phyloP scores from a whole-genome alignment of 2,888 invertebrate species.

The Digitonthophagus gazella region DNA sequence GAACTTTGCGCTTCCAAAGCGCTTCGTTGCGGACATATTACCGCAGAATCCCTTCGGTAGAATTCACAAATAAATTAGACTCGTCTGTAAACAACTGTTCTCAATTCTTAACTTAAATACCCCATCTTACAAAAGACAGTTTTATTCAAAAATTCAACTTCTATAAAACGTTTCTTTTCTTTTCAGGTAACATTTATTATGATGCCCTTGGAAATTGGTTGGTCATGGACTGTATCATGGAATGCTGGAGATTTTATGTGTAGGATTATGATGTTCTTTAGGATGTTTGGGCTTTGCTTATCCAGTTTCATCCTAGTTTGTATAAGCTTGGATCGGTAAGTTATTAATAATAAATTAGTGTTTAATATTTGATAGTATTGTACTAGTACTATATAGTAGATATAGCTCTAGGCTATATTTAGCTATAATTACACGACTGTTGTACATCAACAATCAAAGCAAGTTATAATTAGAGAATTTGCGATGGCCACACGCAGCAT shows the following conservation, averaged over 20 bases:
- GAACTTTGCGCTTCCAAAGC: background rate
- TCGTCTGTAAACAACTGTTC: no score
- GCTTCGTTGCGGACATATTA: background rate
- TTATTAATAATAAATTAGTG: conserved; percentile 23
- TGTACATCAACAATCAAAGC: background rate
- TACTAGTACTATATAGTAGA: no score
- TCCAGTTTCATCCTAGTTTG: conserved; percentile 87
- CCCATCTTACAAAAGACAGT: no score
- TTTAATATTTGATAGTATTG: no score
- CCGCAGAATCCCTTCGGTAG: no score
- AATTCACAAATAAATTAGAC: no score
- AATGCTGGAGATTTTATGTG: conserved; percentile 81
- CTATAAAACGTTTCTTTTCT: no score
- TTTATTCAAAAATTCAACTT: no score
- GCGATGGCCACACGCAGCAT: background rate
- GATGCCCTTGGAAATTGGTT: conserved; percentile 89
- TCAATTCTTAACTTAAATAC: no score
- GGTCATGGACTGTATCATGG: conserved; percentile 87
- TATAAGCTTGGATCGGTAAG: conserved; percentile 84
- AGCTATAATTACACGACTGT: background rate
- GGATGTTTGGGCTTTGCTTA: conserved; percentile 82
- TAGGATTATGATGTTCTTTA: conserved; percentile 81
- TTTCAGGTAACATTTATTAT: conserved; percentile 79
- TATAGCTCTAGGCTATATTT: background rate
- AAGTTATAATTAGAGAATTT: background rate